Conservation (phyloP, 2,113 vertebrate genomes). For the Cettia cetti region DNA sequence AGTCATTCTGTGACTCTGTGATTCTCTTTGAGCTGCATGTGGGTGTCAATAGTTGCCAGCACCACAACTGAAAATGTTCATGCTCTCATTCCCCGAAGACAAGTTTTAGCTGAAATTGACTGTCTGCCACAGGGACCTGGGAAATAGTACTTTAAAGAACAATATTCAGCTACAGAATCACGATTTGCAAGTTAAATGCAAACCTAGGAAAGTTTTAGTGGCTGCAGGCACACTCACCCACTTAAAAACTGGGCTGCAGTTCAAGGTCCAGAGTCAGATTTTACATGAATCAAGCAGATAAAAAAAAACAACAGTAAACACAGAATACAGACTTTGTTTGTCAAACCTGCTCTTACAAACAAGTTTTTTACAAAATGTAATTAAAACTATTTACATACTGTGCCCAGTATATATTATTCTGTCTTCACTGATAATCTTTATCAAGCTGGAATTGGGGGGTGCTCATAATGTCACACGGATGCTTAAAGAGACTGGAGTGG, state of each 20-base stretch:
- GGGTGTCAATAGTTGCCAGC: accelerated
- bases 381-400: background rate
- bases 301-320: background rate
- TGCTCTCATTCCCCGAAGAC: background rate
- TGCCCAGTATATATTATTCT: background rate
- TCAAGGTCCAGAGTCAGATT: background rate
- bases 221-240: background rate
- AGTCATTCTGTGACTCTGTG: background rate
- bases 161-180: background rate
- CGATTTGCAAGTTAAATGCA: background rate
- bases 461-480: background rate
- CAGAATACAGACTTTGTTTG: background rate
- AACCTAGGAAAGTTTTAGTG: background rate
- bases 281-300: background rate
- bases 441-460: accelerated
- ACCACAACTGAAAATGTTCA: background rate
- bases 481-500: background rate
- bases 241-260: background rate
- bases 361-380: background rate
- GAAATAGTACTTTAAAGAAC: background rate
- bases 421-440: background rate
- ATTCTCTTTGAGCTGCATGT: background rate
- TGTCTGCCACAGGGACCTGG: background rate
- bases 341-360: background rate
- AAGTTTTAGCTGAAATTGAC: background rate